phyloP scores from a whole-genome alignment of 2,113 vertebrate genomes.

The Corythornis vintsioides region DNA sequence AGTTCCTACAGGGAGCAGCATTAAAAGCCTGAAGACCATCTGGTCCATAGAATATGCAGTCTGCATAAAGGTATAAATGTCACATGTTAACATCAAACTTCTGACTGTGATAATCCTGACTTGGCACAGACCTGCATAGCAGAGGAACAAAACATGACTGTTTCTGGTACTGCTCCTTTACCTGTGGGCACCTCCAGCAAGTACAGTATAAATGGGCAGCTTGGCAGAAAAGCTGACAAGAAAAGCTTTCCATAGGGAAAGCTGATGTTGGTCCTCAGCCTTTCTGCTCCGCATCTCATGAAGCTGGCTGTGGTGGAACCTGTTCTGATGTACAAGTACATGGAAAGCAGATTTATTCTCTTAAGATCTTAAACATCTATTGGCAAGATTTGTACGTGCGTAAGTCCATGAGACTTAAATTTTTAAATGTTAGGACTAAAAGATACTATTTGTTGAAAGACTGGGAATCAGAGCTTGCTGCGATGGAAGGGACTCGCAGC shows the following conservation, averaged over 20 bases:
- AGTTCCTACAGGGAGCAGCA: background rate
- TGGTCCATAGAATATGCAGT: background rate
- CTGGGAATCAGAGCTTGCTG: background rate
- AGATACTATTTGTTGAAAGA: background rate
- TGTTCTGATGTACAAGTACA: background rate
- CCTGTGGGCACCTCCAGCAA: background rate
- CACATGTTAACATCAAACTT: background rate
- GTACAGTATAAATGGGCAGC: background rate
- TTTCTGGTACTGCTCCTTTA: background rate
- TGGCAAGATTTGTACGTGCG: background rate
- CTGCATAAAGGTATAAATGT: background rate
- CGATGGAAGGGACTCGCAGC: no score
- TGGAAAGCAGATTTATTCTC: background rate
- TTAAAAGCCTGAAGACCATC: constrained; percentile 17
- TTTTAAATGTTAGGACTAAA: background rate
- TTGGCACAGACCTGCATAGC: background rate
- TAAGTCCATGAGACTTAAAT: background rate
- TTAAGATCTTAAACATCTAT: background rate
- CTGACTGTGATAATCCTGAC: background rate
- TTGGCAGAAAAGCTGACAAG: background rate
- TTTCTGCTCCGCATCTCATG: background rate
- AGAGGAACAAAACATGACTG: background rate
- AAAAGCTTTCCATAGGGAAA: background rate
- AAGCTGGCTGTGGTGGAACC: background rate
- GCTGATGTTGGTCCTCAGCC: background rate